Conservation (phyloP, 2,888 invertebrate species). For the Macaria notata region DNA sequence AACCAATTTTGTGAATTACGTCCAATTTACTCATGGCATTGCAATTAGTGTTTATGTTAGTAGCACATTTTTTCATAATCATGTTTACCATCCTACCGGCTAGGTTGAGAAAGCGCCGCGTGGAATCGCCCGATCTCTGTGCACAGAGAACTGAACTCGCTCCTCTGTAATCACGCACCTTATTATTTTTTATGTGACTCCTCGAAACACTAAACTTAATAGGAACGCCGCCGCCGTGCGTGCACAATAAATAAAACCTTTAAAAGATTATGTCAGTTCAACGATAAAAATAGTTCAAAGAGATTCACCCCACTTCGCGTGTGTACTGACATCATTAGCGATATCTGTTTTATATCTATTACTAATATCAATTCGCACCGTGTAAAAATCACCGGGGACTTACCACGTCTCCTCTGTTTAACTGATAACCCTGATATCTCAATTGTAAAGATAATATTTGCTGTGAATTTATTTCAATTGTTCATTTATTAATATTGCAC, state of each 20-base stretch:
- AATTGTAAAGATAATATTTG: constrained; percentile 26
- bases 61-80: not conserved
- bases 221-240: constrained; percentile 32
- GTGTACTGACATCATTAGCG: constrained; percentile 9
- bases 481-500: constrained; percentile 13
- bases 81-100: constrained; percentile 38
- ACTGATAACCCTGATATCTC: too few relatives aligned
- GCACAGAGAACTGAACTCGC: constrained; percentile 39
- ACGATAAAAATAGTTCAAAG: constrained; percentile 17
- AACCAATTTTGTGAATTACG: too few relatives aligned
- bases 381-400: constrained; percentile 30
- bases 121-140: constrained; percentile 49
- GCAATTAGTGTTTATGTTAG: too few relatives aligned
- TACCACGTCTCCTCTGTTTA: constrained; percentile 23
- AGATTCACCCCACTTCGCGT: constrained; percentile 10
- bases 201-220: constrained; percentile 37
- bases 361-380: constrained; percentile 14
- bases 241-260: constrained; percentile 15
- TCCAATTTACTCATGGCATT: too few relatives aligned
- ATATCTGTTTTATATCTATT: constrained; percentile 7
- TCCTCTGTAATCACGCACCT: constrained; percentile 61
- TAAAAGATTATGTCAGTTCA: constrained; percentile 10
- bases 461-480: constrained; percentile 10
- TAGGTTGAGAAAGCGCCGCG: constrained; percentile 60
- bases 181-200: constrained; percentile 79